Evolutionary conservation across 2,113 vertebrate species (phyloP).

Genomic region (Lamprotornis superbus): DNA sequence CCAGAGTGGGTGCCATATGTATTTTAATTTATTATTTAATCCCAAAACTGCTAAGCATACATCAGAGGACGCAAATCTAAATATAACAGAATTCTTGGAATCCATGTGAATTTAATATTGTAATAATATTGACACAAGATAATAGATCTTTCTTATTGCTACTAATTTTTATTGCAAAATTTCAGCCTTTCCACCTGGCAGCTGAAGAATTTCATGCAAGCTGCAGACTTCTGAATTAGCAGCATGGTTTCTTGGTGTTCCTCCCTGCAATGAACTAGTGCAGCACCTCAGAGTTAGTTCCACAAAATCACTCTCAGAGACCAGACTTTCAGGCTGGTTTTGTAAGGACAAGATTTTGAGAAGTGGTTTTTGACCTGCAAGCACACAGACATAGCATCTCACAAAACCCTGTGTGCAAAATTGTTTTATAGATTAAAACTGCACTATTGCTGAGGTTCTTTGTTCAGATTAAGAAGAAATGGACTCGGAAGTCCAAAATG

Average conservation of each 20-base stretch:
- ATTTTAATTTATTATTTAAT: conserved; percentile 18
- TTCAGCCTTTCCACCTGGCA: background rate
- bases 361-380: background rate
- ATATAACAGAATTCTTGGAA: background rate
- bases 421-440: background rate
- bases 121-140: background rate
- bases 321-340: background rate
- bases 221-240: background rate
- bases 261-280: background rate
- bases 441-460: background rate
- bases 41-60: background rate
- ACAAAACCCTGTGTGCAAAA: background rate
- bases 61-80: background rate
- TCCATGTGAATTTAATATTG: background rate
- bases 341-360: background rate
- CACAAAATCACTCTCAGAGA: background rate
- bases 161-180: background rate
- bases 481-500: background rate
- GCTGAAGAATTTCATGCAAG: background rate
- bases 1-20: background rate
- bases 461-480: background rate
- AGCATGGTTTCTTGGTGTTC: background rate
- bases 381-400: fast-evolving
- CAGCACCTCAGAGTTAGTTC: background rate
- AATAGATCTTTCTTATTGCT: background rate